Base-by-base conservation (phyloP, 2,888 invertebrate genomes). In the Troides oblongomaculatus region DNA sequence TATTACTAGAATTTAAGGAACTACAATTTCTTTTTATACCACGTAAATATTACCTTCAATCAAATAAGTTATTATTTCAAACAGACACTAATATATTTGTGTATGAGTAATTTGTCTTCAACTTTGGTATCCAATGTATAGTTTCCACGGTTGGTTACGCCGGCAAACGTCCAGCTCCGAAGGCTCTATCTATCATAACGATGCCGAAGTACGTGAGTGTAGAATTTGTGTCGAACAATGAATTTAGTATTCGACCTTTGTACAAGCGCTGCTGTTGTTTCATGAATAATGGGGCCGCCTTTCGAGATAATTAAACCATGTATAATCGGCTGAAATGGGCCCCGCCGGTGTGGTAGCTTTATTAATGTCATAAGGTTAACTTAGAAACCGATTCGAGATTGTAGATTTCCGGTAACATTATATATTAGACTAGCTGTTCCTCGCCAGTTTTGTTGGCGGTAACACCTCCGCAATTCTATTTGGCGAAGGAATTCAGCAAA, bases 331-430 rank as follows among this genome's bases (percentile, higher is more conserved):
- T 74, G 72, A 69, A 75, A 73, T 74, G 74, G 70, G 70, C 72
- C 74, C 73, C 67, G 66, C 72, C 64, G 75, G 74, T 73, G 67
- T 73, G 50, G 68, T 71, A 71, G 73, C 74, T 73, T 74, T 74
- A 62, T 46, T 73, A 74, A 75, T 74, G 73, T 74, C 74, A 74
- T 73, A 66, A 74, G 74, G 73, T 74, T 71, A 74, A 73, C 71
- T 74, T 72, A 70, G 68, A 64, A 70, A 72, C 39, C 43, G 59
- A 71, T 59, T 53, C 57, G n/a, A 66, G 68, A 70, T 68, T 61
- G 59, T 65, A 63, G 50, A 68, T 53, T 62, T 68, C 60, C 57
- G 62, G 64, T 43, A 25, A 63, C 53, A 63, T 43, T 43, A 62
- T 43, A 50, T 18, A 18, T 18, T 14, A 50, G 50, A 17, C 14